These are phyloP conservation scores for Nymphalis polychloros DNA, from an alignment of 2,888 invertebrate genomes.

Conservation along the genomic window DNA sequence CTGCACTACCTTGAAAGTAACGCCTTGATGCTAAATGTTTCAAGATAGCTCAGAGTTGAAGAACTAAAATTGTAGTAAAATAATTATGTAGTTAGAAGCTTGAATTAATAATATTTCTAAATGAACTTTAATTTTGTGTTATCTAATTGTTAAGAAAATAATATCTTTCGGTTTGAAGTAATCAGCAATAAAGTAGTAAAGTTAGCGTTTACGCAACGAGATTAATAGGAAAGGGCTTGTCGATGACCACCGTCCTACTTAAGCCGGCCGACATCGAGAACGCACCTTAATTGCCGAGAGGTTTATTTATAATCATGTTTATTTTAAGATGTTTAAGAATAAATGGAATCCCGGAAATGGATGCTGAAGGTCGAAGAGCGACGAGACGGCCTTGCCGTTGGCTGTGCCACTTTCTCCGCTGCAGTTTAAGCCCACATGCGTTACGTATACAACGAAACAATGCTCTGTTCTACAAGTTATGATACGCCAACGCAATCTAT, in stretches of 20 bases:
- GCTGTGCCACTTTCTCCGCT: conserved; percentile 77
- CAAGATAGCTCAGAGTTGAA: neutral
- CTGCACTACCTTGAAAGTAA: conserved; percentile 28
- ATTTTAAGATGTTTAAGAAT: conserved; percentile 43
- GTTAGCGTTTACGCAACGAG: conserved; percentile 28
- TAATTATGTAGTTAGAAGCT: too few relatives aligned
- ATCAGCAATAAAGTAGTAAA: conserved; percentile 12
- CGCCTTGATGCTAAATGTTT: conserved; percentile 16
- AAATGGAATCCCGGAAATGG: conserved; percentile 64
- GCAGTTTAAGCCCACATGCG: conserved; percentile 66
- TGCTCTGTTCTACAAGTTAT: conserved; percentile 50
- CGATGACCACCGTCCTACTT: conserved; percentile 47
- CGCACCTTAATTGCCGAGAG: conserved; percentile 26
- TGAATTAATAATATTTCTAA: too few relatives aligned
- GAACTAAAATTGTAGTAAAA: too few relatives aligned
- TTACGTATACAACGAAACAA: conserved; percentile 66
- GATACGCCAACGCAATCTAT: conserved; percentile 59
- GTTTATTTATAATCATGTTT: conserved; percentile 33
- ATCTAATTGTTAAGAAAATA: neutral
- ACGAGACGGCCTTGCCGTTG: conserved; percentile 74
- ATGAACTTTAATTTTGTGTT: neutral
- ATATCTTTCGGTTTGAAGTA: conserved; percentile 2
- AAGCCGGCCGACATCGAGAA: conserved; percentile 28
- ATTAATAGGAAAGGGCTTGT: conserved; percentile 48
- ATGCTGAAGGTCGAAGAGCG: conserved; percentile 68